Evolutionary conservation across 2,888 invertebrate species (phyloP).

Genomic region (Odontomyia ornata): DNA sequence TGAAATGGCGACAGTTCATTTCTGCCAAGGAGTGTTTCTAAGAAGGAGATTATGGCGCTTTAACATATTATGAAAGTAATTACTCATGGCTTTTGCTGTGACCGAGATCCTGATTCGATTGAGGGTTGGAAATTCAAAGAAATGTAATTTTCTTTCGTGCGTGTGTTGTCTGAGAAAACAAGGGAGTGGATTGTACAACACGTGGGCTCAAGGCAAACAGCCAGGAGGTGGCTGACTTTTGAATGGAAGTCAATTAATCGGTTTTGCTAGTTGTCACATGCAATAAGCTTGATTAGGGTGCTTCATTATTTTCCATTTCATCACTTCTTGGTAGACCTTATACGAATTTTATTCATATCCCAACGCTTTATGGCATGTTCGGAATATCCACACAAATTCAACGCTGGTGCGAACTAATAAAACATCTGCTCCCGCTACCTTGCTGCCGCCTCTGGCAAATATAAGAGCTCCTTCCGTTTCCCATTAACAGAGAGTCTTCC

Average conservation of each 20-base stretch:
- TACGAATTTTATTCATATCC: no score
- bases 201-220: neutral
- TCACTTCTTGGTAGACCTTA: no score
- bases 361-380: no score
- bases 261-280: neutral
- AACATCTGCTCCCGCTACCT: no score
- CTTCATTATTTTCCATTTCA: no score
- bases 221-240: neutral
- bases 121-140: neutral
- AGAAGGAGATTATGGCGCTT: conserved; percentile 34
- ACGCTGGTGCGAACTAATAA: no score
- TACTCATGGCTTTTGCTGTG: conserved; percentile 28
- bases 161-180: neutral
- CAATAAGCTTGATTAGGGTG: neutral
- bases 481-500: no score
- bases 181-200: neutral
- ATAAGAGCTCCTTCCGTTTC: no score
- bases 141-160: neutral
- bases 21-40: neutral
- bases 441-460: no score
- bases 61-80: conserved; percentile 37
- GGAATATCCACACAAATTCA: no score
- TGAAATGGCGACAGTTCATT: conserved; percentile 26
- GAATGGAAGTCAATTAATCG: neutral
- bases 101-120: neutral